Evolutionary conservation across 2,113 vertebrate genomes (phyloP), one percentile per base, ranked within the genome.

Genomic region (Emydura subglobosa): DNA sequence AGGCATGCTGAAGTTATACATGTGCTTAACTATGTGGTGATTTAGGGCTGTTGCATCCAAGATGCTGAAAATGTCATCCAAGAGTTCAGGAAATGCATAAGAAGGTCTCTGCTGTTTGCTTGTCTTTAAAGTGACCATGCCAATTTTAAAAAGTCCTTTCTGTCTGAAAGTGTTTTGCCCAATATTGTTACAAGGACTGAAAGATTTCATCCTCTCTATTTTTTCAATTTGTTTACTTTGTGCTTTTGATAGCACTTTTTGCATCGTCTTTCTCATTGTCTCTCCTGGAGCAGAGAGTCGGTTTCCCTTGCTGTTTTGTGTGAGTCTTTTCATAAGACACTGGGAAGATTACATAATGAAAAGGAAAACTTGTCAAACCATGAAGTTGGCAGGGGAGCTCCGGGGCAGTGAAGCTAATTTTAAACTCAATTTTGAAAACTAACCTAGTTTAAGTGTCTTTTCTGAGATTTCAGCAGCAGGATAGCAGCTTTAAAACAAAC

Each of bases 331-430:
- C 55, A 80, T 55, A 29, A 44, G 81, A 55, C 13, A 91, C 9
- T 3, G 93, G 49, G 10, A 65, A 83, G 4, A 21, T 78, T 84
- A 87, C 87, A 79, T 89, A 90, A 7, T 14, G 86, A 44, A 29
- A 92, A 10, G 4, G 19, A 79, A 85, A 89, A 44, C 53, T 54
- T 83, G 21, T 85, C 61, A 94, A 95, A 86, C n/a, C 16, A 96
- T 5, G 47, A 83, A 53, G 6, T 49, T 0, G 0, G 21, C 13
- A 93, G 54, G 12, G 50, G 89, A 91, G 51, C 50, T 87, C 34
- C 39, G 10, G 9, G 8, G 51, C 39, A 44, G 80, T 19, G 82
- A 88, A 85, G 9, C 9, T 79, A 81, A 91, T 88, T 81, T 50
- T 31, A 31, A n/a, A 54, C 6, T 13, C 5, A 7, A 11, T 14